Base-by-base conservation (phyloP, 2,888 invertebrate species). In the Andrena fulva region DNA sequence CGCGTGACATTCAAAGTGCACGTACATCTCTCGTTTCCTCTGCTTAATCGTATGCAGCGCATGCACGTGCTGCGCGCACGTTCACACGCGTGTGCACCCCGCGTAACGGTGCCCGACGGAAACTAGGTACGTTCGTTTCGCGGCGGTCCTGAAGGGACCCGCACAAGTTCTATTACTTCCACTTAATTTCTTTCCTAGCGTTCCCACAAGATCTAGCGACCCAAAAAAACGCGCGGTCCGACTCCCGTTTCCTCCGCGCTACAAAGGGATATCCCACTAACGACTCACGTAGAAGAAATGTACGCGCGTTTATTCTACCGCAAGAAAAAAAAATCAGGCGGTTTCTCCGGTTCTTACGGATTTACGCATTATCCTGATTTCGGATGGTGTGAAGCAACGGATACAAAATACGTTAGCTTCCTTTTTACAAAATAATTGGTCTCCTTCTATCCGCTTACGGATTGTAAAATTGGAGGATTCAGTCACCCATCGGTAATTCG, bases 101-200 rank as follows among this genome's bases (percentile, higher is more conserved):
- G 66, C 20, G 52, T 82, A 87, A 80, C 87, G 87, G 87, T 84
- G 74, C 20, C 52, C 60, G 54, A 60, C 68, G 82, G 78, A 62
- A 85, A 82, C 75, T 62, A 68, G 60, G 69, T 56, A 68, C 63
- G 69, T 56, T 83, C 69, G 70, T 75, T 75, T 73, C 66, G 59
- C 77, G 64, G 16, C 27, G 31, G 59, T 60, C 60, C 48, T 70
- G 72, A 76, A 79, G 50, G 31, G 69, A 56, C 27, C 7, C 75
- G 33, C 35, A 35, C 31, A 59, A 59, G 12, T 75, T 62, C 66
- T 20, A 63, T 42, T 72, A 69, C 74, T 73, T 74, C 68, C 69
- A 20, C 31, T 75, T 75, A 78, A 79, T 73, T 83, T 64, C 63
- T 60, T 31, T 72, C 64, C 35, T 56, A 67, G 50, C 52, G 27